A percentile compares a stretch with the other conserved stretches of the same genome.
phyloP scores from a whole-genome alignment of 1,140 invertebrate genomes.

The Paraescarpia echinospica region DNA sequence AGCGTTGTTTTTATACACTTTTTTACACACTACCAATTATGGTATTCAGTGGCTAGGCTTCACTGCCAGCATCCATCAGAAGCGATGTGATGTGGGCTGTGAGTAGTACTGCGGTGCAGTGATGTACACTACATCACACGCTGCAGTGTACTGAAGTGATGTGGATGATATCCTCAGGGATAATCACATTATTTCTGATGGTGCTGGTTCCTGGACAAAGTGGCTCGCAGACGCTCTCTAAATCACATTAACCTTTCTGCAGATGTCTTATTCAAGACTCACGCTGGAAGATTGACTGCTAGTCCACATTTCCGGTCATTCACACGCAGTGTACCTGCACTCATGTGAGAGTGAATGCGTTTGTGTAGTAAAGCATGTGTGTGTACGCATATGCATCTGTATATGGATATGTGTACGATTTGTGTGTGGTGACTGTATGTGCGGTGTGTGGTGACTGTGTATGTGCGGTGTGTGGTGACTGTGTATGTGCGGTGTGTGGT shows the following conservation, averaged over 20 bases:
- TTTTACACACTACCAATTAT: no score
- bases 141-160: background rate
- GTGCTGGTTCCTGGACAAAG: background rate
- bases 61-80: background rate
- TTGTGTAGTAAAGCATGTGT: background rate
- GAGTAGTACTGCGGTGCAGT: background rate
- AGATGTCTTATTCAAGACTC: background rate
- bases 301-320: background rate
- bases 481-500: no score
- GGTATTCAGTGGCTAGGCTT: no score
- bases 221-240: background rate
- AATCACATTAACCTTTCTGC: background rate
- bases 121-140: background rate
- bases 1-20: background rate
- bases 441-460: no score
- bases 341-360: no score
- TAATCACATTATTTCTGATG: background rate
- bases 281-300: background rate
- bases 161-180: background rate
- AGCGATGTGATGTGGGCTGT: background rate
- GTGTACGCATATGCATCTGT: background rate
- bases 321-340: background rate
- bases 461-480: no score
- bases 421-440: no score
- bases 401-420: no score